Percentiles rank a stretch among this genome's conserved stretches.
Evolutionary conservation across 2,113 vertebrate species (phyloP).

Genomic region (Tamias sibiricus): DNA sequence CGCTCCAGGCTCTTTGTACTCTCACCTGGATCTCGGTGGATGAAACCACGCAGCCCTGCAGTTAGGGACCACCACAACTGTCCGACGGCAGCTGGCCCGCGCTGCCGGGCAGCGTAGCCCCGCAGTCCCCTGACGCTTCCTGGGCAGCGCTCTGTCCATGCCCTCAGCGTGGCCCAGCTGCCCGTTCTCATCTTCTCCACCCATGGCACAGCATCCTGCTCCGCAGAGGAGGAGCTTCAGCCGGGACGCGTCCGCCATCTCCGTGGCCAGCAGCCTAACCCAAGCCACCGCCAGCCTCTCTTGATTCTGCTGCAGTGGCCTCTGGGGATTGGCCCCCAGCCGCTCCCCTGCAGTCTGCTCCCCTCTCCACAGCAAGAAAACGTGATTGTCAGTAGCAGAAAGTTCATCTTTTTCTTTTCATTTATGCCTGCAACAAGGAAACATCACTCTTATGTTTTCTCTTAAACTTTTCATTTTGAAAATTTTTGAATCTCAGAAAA

Average conservation of each 20-base stretch:
- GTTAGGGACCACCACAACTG: rapidly evolving
- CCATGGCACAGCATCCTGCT: background rate
- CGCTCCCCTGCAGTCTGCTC: background rate
- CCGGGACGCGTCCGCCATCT: background rate
- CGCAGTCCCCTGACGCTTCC: too few species aligned
- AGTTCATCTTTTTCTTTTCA: background rate
- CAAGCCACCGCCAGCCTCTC: background rate
- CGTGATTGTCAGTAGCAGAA: background rate
- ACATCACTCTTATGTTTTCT: background rate
- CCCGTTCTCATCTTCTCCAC: background rate
- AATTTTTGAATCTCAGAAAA: background rate
- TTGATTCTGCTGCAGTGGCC: background rate
- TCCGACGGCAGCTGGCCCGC: too few species aligned
- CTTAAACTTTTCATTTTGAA: background rate
- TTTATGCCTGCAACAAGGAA: background rate
- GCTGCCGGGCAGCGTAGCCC: too few species aligned
- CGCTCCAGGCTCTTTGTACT: background rate
- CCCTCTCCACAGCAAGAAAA: background rate
- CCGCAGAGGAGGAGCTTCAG: background rate
- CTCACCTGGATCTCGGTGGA: background rate
- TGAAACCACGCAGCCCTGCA: background rate
- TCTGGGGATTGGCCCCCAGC: background rate
- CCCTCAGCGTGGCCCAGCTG: background rate
- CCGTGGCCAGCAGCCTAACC: background rate
- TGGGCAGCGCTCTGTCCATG: too few species aligned